These are phyloP conservation scores for Bothrops jararaca DNA, from an alignment of 2,113 vertebrate genomes.

Conservation along the genomic window DNA sequence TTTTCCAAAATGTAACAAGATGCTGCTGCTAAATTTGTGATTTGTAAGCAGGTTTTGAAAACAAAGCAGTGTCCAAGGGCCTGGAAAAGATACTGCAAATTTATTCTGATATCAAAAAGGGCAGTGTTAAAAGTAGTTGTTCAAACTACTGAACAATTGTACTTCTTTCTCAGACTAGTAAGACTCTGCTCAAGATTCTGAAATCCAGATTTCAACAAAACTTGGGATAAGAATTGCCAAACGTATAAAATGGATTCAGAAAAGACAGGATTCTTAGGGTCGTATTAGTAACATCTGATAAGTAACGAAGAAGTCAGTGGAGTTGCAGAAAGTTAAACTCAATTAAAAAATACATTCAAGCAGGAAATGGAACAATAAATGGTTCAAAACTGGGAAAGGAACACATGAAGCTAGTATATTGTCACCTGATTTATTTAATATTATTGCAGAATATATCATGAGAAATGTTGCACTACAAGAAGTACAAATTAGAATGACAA, in stretches of 20 bases:
- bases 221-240: not conserved
- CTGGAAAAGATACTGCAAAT: not conserved
- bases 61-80: not conserved
- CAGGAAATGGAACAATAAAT: not conserved
- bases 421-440: not conserved
- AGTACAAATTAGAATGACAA: not conserved
- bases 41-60: not conserved
- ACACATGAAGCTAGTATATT: not conserved
- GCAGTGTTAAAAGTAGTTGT: not conserved
- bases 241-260: not conserved
- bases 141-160: not conserved
- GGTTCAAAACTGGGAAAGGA: not conserved
- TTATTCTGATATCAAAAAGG: not conserved
- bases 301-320: not conserved
- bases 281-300: no score
- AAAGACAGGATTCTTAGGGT: not conserved
- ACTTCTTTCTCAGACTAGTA: not conserved
- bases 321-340: not conserved
- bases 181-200: not conserved
- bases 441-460: not conserved
- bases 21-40: not conserved
- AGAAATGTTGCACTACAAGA: not conserved
- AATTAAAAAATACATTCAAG: not conserved
- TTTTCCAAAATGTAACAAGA: not conserved
- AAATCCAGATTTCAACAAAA: not conserved